A percentile compares a stretch with the other conserved stretches of the same genome.
phyloP scores from a whole-genome alignment of 2,888 invertebrate genomes.

The Melieria omissa region DNA sequence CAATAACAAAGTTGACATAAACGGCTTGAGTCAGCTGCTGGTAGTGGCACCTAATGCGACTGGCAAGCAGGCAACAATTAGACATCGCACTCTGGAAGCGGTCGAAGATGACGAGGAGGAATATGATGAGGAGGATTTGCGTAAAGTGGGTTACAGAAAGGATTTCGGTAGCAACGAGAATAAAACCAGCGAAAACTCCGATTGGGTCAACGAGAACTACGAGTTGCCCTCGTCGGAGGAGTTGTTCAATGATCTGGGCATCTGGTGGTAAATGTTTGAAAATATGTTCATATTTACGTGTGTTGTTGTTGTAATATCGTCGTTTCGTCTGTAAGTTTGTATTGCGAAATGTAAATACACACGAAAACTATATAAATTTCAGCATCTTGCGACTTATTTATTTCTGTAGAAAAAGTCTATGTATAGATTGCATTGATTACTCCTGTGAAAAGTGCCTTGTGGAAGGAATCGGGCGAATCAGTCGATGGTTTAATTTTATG shows the following conservation, averaged over 20 bases:
- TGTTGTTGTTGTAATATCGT: too few species aligned
- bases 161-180: conserved; percentile 49
- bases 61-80: conserved; percentile 5
- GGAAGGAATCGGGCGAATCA: too few species aligned
- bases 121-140: conserved; percentile 59
- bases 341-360: neutral
- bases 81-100: conserved; percentile 53
- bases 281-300: neutral
- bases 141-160: conserved; percentile 57
- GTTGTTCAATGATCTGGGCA: conserved; percentile 59
- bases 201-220: conserved; percentile 61
- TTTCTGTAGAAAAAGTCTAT: too few species aligned
- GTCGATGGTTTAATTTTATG: too few species aligned
- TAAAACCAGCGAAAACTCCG: conserved; percentile 46
- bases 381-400: neutral
- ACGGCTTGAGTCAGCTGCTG: conserved; percentile 19
- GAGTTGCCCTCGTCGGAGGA: conserved; percentile 61
- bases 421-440: too few species aligned
- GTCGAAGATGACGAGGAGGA: conserved; percentile 59
- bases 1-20: neutral
- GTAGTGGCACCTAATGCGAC: conserved; percentile 13
- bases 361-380: neutral
- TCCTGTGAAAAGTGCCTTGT: too few species aligned
- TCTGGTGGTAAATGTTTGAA: conserved; percentile 55
- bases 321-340: neutral